Conservation (phyloP, 2,888 invertebrate genomes). For the Anorthoa munda region DNA sequence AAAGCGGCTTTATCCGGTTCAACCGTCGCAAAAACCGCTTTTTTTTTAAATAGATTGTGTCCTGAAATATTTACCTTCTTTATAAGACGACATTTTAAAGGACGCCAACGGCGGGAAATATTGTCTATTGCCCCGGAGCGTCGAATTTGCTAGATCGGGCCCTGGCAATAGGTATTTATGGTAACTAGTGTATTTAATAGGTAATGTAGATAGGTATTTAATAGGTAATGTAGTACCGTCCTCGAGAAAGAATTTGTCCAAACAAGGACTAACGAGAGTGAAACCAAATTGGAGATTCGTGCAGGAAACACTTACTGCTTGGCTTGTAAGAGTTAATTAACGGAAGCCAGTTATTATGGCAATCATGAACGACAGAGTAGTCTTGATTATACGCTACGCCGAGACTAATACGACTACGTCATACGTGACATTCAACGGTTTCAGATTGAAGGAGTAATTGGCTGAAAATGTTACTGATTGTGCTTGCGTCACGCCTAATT, state of each 20-base stretch:
- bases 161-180: too few species aligned
- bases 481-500: slow-evolving; percentile 10
- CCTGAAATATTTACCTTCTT: too few species aligned
- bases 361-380: slow-evolving; percentile 47
- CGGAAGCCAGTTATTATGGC: slow-evolving; percentile 54
- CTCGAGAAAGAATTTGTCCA: background rate
- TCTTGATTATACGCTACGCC: slow-evolving; percentile 46
- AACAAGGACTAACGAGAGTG: slow-evolving; percentile 18
- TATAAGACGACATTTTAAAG: too few species aligned
- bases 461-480: slow-evolving; percentile 25
- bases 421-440: slow-evolving; percentile 35
- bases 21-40: too few species aligned
- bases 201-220: too few species aligned
- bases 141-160: too few species aligned
- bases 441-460: slow-evolving; percentile 22
- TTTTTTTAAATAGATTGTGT: too few species aligned
- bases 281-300: slow-evolving; percentile 42
- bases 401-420: slow-evolving; percentile 17
- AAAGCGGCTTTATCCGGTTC: too few species aligned
- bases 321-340: slow-evolving; percentile 42
- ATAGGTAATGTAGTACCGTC: background rate
- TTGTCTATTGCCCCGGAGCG: too few species aligned
- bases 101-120: too few species aligned
- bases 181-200: too few species aligned
- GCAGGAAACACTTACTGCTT: slow-evolving; percentile 36